Evolutionary conservation across 2,113 vertebrate genomes (phyloP).

Genomic region (Tilapia sparmanii): DNA sequence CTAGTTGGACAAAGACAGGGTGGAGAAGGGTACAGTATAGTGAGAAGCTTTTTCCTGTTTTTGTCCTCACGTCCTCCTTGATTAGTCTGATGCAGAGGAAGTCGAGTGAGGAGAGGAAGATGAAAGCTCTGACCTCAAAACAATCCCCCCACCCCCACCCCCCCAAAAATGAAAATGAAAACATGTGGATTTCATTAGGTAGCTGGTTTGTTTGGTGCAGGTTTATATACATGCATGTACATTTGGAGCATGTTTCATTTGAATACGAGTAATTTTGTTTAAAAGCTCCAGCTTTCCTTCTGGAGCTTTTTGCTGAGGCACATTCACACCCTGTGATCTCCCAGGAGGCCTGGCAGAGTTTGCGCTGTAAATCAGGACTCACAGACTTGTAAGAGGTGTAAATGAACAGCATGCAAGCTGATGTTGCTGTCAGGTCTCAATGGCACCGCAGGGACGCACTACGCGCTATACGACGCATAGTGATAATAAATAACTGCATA

Average conservation of each 20-base stretch:
- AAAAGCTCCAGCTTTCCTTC: slow-evolving; percentile 15
- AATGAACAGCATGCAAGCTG: slow-evolving; percentile 65
- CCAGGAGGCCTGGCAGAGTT: slow-evolving; percentile 34
- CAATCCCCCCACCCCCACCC: not conserved
- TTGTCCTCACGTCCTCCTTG: slow-evolving; percentile 47
- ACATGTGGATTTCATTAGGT: slow-evolving; percentile 23
- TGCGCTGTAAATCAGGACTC: slow-evolving; percentile 53
- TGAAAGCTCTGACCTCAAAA: slow-evolving; percentile 38
- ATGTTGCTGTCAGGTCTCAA: slow-evolving; percentile 44
- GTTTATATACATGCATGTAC: not conserved
- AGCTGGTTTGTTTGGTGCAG: not conserved
- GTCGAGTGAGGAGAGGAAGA: slow-evolving; percentile 27
- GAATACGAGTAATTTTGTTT: slow-evolving; percentile 5
- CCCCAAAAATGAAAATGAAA: not conserved
- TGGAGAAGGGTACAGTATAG: not conserved
- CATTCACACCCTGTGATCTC: slow-evolving; percentile 43
- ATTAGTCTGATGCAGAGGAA: slow-evolving; percentile 43
- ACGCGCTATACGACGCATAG: not conserved
- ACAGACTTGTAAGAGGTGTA: slow-evolving; percentile 63
- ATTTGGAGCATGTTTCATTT: not conserved
- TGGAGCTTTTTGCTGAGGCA: slow-evolving; percentile 21
- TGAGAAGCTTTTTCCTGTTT: slow-evolving; percentile 59
- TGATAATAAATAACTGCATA: slow-evolving; percentile 46
- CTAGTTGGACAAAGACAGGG: slow-evolving; percentile 7
- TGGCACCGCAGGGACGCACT: slow-evolving; percentile 27